Base-by-base conservation (phyloP, 2,888 invertebrate genomes). In the Taenaris catops region DNA sequence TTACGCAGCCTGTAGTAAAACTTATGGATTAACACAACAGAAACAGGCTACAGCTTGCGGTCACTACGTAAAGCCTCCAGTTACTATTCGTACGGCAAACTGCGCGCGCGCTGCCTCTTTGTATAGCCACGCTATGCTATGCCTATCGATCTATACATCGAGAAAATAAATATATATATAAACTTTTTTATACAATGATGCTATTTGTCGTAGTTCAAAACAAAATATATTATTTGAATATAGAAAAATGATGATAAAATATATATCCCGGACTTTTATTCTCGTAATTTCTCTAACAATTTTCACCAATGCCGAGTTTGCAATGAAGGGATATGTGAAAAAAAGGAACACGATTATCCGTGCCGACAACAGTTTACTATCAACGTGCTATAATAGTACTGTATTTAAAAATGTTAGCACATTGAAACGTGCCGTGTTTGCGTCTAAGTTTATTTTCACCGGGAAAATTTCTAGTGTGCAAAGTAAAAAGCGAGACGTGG, bases 381-480 rank as follows among this genome's bases (percentile, higher is more conserved):
- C 63, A 49, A 56, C 60, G 53, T 84, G 84, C 56, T 61, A 69
- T 48, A 76, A 79, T 53, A 68, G 64, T 59, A 66, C 78, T 46
- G 59, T 79, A 58, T 76, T 81, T 63, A 73, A 71, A 66, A 74
- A 78, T 66, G 72, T 74, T 64, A 70, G 71, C 48, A 66, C 72
- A 44, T 61, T 84, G 49, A 67, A 61, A 53, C 68, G 66, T 48
- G 63, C 80, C 51, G 79, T 83, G 53, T 55, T 61, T 38, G 58
- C 68, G 35, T 83, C 87, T 11, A 75, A 78, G 55, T 84, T 74
- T 52, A 81, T 87, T 66, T 86, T 87, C 52, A 86, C 86, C 10
- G 87, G 86, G 31, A 87, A 87, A 79, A 81, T 87, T 55, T 76
- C 80, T 25, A 69, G 68, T 51, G 70, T 74, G 39, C 63, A 64